Base-by-base conservation (phyloP, 2,797 vertebrate species). In the Microchirus variegatus region DNA sequence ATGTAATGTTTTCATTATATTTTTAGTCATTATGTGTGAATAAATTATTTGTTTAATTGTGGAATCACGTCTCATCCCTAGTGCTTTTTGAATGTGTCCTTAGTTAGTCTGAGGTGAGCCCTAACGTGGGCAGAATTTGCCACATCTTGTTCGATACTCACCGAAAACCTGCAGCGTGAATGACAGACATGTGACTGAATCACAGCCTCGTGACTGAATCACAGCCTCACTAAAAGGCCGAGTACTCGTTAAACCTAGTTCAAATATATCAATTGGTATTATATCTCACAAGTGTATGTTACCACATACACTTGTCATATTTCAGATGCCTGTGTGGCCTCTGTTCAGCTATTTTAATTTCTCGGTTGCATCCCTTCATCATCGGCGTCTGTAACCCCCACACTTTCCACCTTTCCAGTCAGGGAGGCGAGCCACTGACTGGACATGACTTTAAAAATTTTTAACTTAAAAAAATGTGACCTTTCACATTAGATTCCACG, bases 401-500 rank as follows among this genome's bases (percentile, higher is more conserved):
- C 48, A 65, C 0, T 55, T 51, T 82, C 51, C 63, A 58, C 4
- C 17, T 75, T 75, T 77, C 16, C 31, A 75, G 43, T 58, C 26
- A 67, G 18, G 85, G 79, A 53, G 62, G 54, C 58, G 87, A 87
- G 51, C 80, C 54, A 67, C 70, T 81, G 44, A 81, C 85, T 0
- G 70, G 83, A 76, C 0, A 88, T 48, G 77, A 56, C 9, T 9
- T n/a, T n/a, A n/a, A n/a, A n/a, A n/a, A n/a, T n/a, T n/a, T n/a
- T n/a, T n/a, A n/a, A n/a, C n/a, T n/a, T n/a, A 36, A 37, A 37
- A 12, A 14, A 1, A 38, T 5, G 17, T 19, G 46, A 8, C n/a
- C 45, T 71, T 46, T 60, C 16, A 64, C 14, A 49, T 48, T 59
- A 4, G 13, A 47, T 31, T 70, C 15, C 26, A n/a, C 10, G 11